Conservation (phyloP, 2,113 vertebrate species). For the Entelurus aequoreus region DNA sequence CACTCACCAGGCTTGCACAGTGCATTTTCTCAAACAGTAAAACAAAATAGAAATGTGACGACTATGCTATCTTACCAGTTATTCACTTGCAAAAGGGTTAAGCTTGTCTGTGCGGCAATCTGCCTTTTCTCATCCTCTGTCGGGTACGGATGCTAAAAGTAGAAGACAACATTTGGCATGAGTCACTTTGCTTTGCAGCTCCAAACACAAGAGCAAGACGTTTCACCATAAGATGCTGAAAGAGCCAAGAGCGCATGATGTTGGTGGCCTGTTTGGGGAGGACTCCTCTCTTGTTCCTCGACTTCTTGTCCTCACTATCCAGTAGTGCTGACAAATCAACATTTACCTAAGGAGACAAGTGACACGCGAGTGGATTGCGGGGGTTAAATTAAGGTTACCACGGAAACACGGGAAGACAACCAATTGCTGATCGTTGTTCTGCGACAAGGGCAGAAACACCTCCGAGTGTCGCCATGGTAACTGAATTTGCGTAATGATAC, state of each 20-base stretch:
- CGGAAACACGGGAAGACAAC: slow-evolving; percentile 70
- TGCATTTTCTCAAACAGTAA: too few species aligned
- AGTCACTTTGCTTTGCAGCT: not conserved
- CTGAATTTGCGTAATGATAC: slow-evolving; percentile 69
- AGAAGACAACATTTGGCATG: slow-evolving; percentile 4
- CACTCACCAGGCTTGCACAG: too few species aligned
- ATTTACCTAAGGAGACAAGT: slow-evolving; percentile 77
- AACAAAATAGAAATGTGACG: too few species aligned
- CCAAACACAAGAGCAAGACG: not conserved
- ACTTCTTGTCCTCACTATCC: slow-evolving; percentile 96
- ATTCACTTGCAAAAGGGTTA: slow-evolving; percentile 98
- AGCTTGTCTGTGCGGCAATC: slow-evolving; percentile 94
- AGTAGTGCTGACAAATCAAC: slow-evolving; percentile 94
- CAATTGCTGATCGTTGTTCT: slow-evolving; percentile 59
- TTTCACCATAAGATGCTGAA: slow-evolving; percentile 98
- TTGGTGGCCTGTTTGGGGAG: slow-evolving; percentile 98
- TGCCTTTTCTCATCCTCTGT: slow-evolving; percentile 98
- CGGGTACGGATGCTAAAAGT: slow-evolving; percentile 90
- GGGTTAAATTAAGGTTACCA: slow-evolving; percentile 70
- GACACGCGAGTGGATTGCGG: slow-evolving; percentile 15
- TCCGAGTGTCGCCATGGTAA: slow-evolving; percentile 73
- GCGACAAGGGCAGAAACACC: slow-evolving; percentile 67
- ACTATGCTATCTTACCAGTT: slow-evolving; percentile 84
- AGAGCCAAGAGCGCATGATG: slow-evolving; percentile 99
- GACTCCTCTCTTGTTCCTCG: slow-evolving; percentile 95